Base-by-base conservation (phyloP, 2,888 invertebrate genomes). In the Atethmia centrago region DNA sequence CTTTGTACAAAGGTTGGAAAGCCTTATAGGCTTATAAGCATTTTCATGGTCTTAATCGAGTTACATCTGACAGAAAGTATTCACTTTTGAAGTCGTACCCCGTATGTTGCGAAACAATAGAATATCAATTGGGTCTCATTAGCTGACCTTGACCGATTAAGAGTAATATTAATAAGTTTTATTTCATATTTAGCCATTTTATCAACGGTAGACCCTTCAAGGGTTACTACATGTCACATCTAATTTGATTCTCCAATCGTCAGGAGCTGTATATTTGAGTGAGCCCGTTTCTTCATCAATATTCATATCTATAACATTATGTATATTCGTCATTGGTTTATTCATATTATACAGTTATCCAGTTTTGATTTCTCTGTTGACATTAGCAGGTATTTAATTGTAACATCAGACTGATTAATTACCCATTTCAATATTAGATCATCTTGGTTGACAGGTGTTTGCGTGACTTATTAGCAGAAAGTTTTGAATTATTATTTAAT, bases 391-490 rank as follows among this genome's bases (percentile, higher is more conserved):
- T 66, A 61, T 56, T 71, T 59, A 51, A 49, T 67, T 64, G 56
- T 61, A 40, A 36, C 51, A 51, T n/a, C 31, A 19, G 28, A 59
- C 19, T 66, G 64, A 83, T 79, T 68, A 28, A 73, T 77, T 61
- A 53, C 66, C 47, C 7, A 55, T 66, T 71, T 69, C 8, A 71
- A 69, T 69, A 66, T 76, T 62, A 76, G 67, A 68, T 80, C 71
- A 53, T 55, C 28, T 73, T 45, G n/a, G 47, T 64, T 68, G 31
- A 25, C 47, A 71, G 67, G 25, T 66, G 74, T 58, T 68, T 49
- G 36, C 4, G 80, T 81, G 80, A 83, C 36, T 79, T 82, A 83
- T 77, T 58, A n/a, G 28, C 36, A 78, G 79, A 82, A 68, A 82
- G 56, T 82, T 76, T 42, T 53, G 16, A 31, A 9, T 45, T 55